phyloP scores from a whole-genome alignment of 1,140 invertebrate genomes.

The Ridgeia piscesae region DNA sequence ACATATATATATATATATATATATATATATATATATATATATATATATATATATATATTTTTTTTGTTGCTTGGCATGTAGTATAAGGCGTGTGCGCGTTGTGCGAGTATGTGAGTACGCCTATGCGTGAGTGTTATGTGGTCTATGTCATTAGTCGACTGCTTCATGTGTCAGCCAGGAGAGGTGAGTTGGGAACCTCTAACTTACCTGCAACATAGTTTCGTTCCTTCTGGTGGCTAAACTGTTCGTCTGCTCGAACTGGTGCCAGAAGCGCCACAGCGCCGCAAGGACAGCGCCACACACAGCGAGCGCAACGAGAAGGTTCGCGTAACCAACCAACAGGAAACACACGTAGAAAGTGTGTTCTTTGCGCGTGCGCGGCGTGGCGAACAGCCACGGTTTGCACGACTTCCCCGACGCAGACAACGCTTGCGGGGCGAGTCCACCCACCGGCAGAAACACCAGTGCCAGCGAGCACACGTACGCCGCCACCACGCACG shows the following conservation, averaged over 20 bases:
- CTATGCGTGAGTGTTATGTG: too few species aligned
- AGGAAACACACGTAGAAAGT: constrained; percentile 38
- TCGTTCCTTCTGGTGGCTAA: not conserved
- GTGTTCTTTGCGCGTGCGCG: constrained; percentile 25
- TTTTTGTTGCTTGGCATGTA: too few species aligned
- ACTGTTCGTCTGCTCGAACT: constrained; percentile 15
- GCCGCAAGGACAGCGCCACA: not conserved
- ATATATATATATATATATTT: too few species aligned
- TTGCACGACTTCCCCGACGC: constrained; percentile 32
- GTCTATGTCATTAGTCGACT: not conserved
- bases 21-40: too few species aligned
- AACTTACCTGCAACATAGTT: constrained; percentile 1
- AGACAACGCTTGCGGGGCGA: constrained; percentile 35
- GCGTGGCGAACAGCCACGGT: constrained; percentile 38
- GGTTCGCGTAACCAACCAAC: constrained; percentile 33
- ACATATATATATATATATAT: too few species aligned
- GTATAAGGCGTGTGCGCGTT: too few species aligned
- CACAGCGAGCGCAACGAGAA: constrained; percentile 21
- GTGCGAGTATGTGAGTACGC: too few species aligned
- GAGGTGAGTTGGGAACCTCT: not conserved
- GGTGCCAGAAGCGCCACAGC: constrained; percentile 22
- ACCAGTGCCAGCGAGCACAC: constrained; percentile 33
- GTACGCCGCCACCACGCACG: constrained; percentile 33
- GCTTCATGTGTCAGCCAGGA: not conserved
- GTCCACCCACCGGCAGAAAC: constrained; percentile 39